These are phyloP conservation scores for Puntigrus tetrazona DNA, from an alignment of 2,113 vertebrate genomes.

Conservation along the genomic window DNA sequence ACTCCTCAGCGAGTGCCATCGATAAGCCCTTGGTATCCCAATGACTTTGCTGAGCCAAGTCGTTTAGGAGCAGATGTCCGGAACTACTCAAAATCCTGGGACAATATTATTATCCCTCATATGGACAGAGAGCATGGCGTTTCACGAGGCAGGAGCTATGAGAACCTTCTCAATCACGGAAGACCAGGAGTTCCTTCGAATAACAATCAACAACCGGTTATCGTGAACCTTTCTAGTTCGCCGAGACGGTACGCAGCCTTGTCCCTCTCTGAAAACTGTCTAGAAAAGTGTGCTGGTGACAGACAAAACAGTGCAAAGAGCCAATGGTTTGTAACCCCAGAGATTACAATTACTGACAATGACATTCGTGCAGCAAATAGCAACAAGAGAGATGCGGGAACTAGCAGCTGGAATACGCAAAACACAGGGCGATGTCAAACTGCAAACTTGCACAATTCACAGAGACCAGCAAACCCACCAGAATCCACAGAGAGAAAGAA, in stretches of 20 bases:
- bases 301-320: constrained; percentile 72
- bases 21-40: constrained; percentile 79
- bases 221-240: constrained; percentile 94
- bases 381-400: constrained; percentile 73
- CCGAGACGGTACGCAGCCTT: constrained; percentile 92
- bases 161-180: constrained; percentile 85
- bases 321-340: constrained; percentile 92
- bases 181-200: constrained; percentile 77
- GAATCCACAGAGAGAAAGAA: constrained; percentile 72
- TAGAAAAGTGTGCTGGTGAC: constrained; percentile 79
- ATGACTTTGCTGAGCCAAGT: constrained; percentile 72
- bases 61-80: constrained; percentile 81
- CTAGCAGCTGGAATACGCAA: constrained; percentile 80
- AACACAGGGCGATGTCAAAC: constrained; percentile 66
- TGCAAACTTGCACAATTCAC: constrained; percentile 53
- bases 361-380: constrained; percentile 80
- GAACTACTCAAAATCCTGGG: constrained; percentile 94
- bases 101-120: constrained; percentile 86
- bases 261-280: constrained; percentile 90
- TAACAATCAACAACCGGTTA: constrained; percentile 82
- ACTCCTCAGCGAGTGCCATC: constrained; percentile 71
- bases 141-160: constrained; percentile 88
- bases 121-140: constrained; percentile 79
- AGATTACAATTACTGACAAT: constrained; percentile 97
- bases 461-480: constrained; percentile 52